These are phyloP conservation scores for Toxotes lorentzi DNA, from an alignment of 2,797 vertebrate species.

Conservation along the genomic window DNA sequence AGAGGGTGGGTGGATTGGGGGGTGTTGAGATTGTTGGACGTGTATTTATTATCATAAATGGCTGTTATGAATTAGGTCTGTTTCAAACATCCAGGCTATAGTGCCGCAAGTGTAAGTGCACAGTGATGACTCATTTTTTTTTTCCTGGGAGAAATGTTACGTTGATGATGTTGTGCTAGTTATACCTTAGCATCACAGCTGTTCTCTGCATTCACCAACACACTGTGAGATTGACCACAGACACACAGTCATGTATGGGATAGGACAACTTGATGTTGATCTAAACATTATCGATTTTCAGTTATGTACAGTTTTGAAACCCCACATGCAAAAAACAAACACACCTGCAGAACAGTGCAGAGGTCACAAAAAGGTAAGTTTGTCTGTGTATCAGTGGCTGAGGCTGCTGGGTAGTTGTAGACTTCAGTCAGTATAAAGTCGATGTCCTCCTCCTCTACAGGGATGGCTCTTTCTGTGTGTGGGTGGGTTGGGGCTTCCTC, in stretches of 20 bases:
- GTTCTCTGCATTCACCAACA: constrained; percentile 19
- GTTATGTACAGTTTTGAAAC: constrained; percentile 1
- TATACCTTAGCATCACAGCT: constrained; percentile 48
- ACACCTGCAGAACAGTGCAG: constrained; percentile 6
- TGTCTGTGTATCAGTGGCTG: constrained; percentile 50
- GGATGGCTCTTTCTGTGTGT: constrained; percentile 85
- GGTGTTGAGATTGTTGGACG: constrained; percentile 76
- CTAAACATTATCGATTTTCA: background rate
- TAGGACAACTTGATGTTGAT: background rate
- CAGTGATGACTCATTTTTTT: constrained; percentile 71
- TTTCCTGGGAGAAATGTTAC: constrained; percentile 57
- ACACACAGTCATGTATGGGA: background rate
- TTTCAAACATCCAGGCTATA: constrained; percentile 75
- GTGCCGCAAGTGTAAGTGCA: constrained; percentile 76
- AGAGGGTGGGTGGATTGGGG: constrained; percentile 57
- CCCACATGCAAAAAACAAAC: background rate
- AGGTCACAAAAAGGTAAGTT: background rate
- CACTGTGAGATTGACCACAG: constrained; percentile 8
- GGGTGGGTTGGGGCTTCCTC: constrained; percentile 89
- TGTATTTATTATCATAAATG: constrained; percentile 86
- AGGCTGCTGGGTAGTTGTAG: constrained; percentile 87
- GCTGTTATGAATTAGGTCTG: constrained; percentile 83
- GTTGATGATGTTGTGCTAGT: constrained; percentile 56
- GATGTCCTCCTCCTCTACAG: constrained; percentile 88
- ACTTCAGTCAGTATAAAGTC: constrained; percentile 91